A percentile compares a stretch with the other conserved stretches of the same genome.
phyloP scores from a whole-genome alignment of 2,797 vertebrate genomes.

The Pristis pectinata region DNA sequence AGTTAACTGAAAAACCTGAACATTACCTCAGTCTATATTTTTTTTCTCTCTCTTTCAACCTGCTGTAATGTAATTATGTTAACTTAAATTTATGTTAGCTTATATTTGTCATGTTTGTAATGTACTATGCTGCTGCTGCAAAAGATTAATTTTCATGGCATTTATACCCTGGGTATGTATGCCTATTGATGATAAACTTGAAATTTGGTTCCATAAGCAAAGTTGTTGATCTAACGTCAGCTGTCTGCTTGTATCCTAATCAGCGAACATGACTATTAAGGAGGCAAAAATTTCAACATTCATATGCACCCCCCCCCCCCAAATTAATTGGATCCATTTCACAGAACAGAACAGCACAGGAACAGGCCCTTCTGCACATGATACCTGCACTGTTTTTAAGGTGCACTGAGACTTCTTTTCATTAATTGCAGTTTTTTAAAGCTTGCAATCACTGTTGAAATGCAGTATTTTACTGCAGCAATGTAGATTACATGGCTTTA shows the following conservation, averaged over 20 bases:
- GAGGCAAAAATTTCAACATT: neutral
- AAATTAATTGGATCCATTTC: neutral
- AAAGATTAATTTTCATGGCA: too few relatives aligned
- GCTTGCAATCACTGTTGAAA: neutral
- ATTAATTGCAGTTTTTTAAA: neutral
- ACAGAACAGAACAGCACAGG: too few relatives aligned
- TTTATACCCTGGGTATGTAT: too few relatives aligned
- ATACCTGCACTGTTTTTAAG: neutral
- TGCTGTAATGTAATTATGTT: too few relatives aligned
- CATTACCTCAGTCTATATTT: too few relatives aligned
- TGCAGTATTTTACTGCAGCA: neutral
- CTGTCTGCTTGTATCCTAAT: neutral
- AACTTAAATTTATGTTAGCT: too few relatives aligned
- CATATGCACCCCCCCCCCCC: neutral
- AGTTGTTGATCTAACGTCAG: neutral
- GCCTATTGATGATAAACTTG: too few relatives aligned
- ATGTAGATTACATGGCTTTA: neutral
- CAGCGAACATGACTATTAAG: neutral
- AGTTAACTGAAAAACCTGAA: too few relatives aligned
- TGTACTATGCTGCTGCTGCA: too few relatives aligned
- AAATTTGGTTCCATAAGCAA: neutral
- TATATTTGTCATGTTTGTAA: too few relatives aligned
- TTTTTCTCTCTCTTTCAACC: too few relatives aligned
- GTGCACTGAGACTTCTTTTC: neutral
- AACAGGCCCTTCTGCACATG: too few relatives aligned